Percentiles rank a stretch among this genome's conserved stretches.
phyloP scores from a whole-genome alignment of 2,113 vertebrate genomes.

The rabbit (Oryctolagus cuniculus) region DNA sequence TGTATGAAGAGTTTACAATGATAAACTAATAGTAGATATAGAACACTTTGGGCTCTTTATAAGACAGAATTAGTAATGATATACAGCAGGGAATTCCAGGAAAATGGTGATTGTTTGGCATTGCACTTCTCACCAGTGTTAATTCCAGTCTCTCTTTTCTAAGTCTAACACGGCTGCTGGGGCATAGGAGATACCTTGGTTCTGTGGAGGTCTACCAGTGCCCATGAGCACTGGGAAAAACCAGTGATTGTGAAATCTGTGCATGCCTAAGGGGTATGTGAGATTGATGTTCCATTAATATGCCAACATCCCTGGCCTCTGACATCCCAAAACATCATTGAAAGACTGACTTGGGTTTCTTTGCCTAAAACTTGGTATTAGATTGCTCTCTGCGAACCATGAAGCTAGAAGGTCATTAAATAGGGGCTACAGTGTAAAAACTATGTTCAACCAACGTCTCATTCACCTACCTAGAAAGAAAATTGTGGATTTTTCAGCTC shows the following conservation, averaged over 20 bases:
- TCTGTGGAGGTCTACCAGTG: neutral
- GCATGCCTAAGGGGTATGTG: neutral
- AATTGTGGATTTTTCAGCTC: neutral
- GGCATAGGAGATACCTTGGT: neutral
- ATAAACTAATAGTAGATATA: neutral
- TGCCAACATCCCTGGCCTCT: neutral
- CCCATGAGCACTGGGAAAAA: neutral
- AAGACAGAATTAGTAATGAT: neutral
- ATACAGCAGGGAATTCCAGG: neutral
- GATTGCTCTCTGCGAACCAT: neutral
- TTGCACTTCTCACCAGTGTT: neutral
- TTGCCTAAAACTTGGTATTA: neutral
- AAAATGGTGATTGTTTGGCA: neutral
- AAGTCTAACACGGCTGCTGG: neutral
- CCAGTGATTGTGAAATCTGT: neutral
- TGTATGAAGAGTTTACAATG: neutral
- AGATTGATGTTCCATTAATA: neutral
- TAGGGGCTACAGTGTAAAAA: neutral
- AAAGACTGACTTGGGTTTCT: neutral
- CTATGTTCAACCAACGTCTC: neutral
- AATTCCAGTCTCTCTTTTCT: neutral
- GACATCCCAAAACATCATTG: neutral
- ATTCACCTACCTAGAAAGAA: neutral
- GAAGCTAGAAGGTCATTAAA: neutral
- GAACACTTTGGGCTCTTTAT: neutral